phyloP scores from a whole-genome alignment of 2,888 invertebrate species.

The Drosophila testacea region DNA sequence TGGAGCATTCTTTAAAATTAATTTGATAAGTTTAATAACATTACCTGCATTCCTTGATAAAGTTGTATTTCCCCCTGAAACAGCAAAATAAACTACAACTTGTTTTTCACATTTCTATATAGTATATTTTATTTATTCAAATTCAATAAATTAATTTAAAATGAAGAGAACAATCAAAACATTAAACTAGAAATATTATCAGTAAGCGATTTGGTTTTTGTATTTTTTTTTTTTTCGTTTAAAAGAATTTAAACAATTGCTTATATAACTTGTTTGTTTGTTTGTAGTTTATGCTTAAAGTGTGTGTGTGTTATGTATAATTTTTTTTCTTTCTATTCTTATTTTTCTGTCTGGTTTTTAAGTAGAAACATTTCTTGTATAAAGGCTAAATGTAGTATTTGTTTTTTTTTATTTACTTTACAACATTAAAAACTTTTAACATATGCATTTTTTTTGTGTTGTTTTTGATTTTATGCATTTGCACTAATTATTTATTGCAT shows the following conservation, averaged over 20 bases:
- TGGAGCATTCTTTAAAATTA: no score
- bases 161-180: constrained; percentile 76
- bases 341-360: constrained; percentile 39
- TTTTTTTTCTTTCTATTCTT: constrained; percentile 5
- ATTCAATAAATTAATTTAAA: constrained; percentile 77
- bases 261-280: constrained; percentile 56
- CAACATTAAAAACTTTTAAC: constrained; percentile 74
- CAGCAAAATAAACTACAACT: background rate
- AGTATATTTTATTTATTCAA: constrained; percentile 67
- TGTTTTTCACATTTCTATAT: constrained; percentile 19
- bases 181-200: constrained; percentile 75
- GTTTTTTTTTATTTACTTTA: constrained; percentile 41
- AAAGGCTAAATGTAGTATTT: constrained; percentile 57
- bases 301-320: constrained; percentile 16
- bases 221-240: constrained; percentile 58
- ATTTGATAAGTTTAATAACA: no score
- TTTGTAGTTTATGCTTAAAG: constrained; percentile 41
- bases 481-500: constrained; percentile 65
- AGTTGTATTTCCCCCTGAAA: background rate
- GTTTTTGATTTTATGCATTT: constrained; percentile 59
- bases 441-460: constrained; percentile 49
- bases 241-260: constrained; percentile 77
- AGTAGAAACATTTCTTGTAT: constrained; percentile 68
- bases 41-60: background rate
- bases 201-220: constrained; percentile 47